Evolutionary conservation across 2,797 vertebrate species (phyloP), one percentile per base, ranked within the genome.

Genomic region (Crenuchus spilurus): DNA sequence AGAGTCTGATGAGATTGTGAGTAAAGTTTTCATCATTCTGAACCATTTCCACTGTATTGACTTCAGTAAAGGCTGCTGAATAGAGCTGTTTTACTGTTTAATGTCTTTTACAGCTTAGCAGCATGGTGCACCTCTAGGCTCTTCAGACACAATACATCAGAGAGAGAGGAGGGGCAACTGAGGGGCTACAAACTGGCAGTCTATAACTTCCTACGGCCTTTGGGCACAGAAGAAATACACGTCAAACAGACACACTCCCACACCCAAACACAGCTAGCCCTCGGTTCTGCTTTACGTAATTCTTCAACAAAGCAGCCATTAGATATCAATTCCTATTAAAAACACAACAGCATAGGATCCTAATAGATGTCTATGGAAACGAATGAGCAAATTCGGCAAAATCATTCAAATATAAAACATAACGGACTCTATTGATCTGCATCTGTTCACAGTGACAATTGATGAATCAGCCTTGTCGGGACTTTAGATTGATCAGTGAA

Each of bases 391-490:
- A 39, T 7, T 39, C 4, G 1, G 35, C 5, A 39, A 3, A 42
- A 42, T 42, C 39, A 2, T 14, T 46, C 16, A n/a, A 26, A 37
- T 42, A 13, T 14, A 41, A 41, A 42, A 37, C 14, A 55, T 14
- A 57, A 18, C 18, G 14, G n/a, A 48, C 22, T 11, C 16, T 52
- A 71, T 31, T 55, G 37, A 48, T 54, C 3, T 9, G 16, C 30
- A 58, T 39, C 13, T 26, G 13, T 49, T 69, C 39, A 52, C 44
- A 58, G 51, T 20, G 11, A 16, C 63, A 46, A 31, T 42, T n/a
- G 67, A 57, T 35, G 16, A 70, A 58, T 73, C 52, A 70, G 42
- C 9, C 35, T 26, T 54, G 11, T 28, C 49, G 28, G 49, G 49
- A 22, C n/a, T 20, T 8, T 8, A 24, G 20, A 52, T 46, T 46